Conservation (phyloP, 2,797 vertebrate genomes). For the Natrix natrix region DNA sequence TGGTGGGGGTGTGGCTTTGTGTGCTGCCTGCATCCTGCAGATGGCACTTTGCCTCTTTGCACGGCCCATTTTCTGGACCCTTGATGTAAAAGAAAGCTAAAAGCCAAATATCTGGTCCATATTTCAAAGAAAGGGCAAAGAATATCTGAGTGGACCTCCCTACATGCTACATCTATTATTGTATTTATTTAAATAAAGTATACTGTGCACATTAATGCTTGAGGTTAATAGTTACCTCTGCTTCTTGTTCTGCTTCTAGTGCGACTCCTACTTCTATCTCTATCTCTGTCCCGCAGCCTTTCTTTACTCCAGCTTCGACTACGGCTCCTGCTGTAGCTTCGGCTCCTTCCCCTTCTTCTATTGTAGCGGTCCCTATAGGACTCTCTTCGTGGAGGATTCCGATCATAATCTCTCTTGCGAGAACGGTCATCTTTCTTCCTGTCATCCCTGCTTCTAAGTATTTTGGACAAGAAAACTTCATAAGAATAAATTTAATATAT, state of each 20-base stretch:
- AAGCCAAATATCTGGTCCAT: background rate
- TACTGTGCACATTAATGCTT: background rate
- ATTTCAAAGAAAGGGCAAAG: background rate
- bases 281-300: slow-evolving; percentile 84
- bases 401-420: slow-evolving; percentile 93
- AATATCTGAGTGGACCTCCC: background rate
- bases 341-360: slow-evolving; percentile 88
- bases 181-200: background rate
- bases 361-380: slow-evolving; percentile 95
- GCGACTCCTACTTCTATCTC: slow-evolving; percentile 85
- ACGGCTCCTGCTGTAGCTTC: slow-evolving; percentile 91
- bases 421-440: slow-evolving; percentile 94
- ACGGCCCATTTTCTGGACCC: background rate
- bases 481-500: background rate
- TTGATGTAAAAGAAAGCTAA: background rate
- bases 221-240: slow-evolving; percentile 73
- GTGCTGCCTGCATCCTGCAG: background rate
- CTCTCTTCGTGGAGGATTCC: slow-evolving; percentile 87
- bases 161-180: background rate
- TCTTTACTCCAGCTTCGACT: slow-evolving; percentile 97
- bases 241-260: slow-evolving; percentile 83
- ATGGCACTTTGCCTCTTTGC: background rate
- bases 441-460: slow-evolving; percentile 88
- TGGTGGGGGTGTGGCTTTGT: background rate
- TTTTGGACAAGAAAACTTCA: background rate